These are phyloP conservation scores for Edolisoma coerulescens DNA, from an alignment of 2,113 vertebrate species.

Conservation along the genomic window DNA sequence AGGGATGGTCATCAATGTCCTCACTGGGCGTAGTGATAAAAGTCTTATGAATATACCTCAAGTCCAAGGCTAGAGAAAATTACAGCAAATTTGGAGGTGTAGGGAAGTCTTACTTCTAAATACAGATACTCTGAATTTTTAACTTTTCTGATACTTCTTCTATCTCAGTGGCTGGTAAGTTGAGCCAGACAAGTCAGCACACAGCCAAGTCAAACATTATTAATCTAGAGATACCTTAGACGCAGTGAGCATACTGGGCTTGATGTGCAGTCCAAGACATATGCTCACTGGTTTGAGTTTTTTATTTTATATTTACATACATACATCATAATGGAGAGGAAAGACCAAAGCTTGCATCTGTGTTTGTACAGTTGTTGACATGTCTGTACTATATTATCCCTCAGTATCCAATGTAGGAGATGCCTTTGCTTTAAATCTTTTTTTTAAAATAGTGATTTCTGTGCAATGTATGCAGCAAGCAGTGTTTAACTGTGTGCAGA, in stretches of 20 bases:
- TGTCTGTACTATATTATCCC: not conserved
- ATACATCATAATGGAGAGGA: not conserved
- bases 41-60: not conserved
- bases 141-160: not conserved
- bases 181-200: not conserved
- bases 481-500: not conserved
- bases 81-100: not conserved
- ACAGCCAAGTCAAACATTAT: not conserved
- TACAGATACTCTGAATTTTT: not conserved
- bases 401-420: not conserved
- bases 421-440: not conserved
- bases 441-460: not conserved
- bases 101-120: not conserved
- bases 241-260: not conserved
- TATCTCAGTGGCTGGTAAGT: not conserved
- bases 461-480: not conserved
- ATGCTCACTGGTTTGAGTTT: not conserved
- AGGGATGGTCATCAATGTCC: not conserved
- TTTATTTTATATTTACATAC: not conserved
- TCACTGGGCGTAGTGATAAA: not conserved
- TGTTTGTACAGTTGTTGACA: not conserved
- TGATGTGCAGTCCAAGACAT: not conserved
- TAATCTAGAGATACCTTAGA: not conserved
- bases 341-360: not conserved
- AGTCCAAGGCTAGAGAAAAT: not conserved